phyloP scores from a whole-genome alignment of 1,140 invertebrate species.

The Brachionus koreanus region DNA sequence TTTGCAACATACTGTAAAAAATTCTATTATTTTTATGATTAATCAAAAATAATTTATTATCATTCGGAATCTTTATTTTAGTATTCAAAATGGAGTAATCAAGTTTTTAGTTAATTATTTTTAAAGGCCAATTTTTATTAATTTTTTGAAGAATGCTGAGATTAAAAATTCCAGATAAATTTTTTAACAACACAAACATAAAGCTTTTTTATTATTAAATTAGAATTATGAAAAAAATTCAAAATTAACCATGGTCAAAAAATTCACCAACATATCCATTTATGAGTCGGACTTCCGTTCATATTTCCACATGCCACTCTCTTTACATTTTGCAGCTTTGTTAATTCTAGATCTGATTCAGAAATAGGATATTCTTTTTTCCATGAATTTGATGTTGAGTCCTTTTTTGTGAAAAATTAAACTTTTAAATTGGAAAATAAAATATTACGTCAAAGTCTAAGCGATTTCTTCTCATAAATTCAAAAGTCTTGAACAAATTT shows the following conservation, averaged over 20 bases:
- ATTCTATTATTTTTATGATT: too few species aligned
- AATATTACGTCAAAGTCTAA: neutral
- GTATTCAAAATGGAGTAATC: too few species aligned
- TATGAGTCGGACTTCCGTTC: conserved; percentile 30
- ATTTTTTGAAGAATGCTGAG: too few species aligned
- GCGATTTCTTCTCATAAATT: neutral
- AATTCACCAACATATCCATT: conserved; percentile 27
- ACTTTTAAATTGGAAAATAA: neutral
- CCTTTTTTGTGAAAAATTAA: neutral
- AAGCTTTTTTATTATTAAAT: neutral
- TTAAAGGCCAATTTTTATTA: too few species aligned
- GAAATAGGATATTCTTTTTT: neutral
- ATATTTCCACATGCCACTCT: conserved; percentile 12
- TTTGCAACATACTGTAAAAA: too few species aligned
- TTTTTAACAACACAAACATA: neutral
- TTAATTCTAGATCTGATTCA: neutral
- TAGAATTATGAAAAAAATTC: neutral
- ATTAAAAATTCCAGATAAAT: too few species aligned
- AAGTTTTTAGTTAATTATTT: too few species aligned
- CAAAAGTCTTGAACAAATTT: neutral
- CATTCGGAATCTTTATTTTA: too few species aligned
- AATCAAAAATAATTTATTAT: too few species aligned
- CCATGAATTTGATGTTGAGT: neutral
- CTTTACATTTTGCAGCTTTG: neutral
- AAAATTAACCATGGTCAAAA: neutral